Base-by-base conservation (phyloP, 2,888 invertebrate genomes). In the Chalcis sispes region DNA sequence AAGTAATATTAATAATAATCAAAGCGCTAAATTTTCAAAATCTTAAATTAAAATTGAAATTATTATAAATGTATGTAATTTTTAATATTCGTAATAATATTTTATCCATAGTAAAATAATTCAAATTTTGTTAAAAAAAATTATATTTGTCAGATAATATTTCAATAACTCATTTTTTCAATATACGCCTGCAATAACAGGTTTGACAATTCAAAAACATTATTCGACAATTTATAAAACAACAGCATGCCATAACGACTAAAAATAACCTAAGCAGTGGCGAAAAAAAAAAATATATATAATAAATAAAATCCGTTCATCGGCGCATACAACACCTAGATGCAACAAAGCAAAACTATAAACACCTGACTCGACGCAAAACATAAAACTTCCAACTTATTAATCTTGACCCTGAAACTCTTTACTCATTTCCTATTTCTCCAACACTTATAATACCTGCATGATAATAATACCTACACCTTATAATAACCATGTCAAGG, bases 401-500 rank as follows among this genome's bases (percentile, higher is more conserved):
- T n/a, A 50, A 46, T 62, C 54, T 54, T 71, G 71, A 71, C 62
- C 62, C 54, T 62, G 46, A 15, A 13, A n/a, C 48, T 15, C 18
- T 36, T 7, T 20, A 1, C 8, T 32, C 18, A 18, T 10, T 29
- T 10, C 62, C 7, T 15, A 42, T 42, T 15, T 25, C 25, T 25
- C 54, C 36, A 42, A 7, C 18, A n/a, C n/a, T n/a, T n/a, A n/a
- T n/a, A n/a, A n/a, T n/a, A n/a, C n/a, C n/a, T n/a, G n/a, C n/a
- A n/a, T n/a, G n/a, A n/a, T n/a, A n/a, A 23, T 8, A 23, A 18
- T 25, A 40, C 27, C 20, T 4, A 5, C 4, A 25, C 52, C 5
- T 20, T 23, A 13, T 58, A 69, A 71, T 69, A 74, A 69, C n/a
- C 62, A n/a, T 69, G 69, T 75, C 74, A 69, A 75, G 69, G 64